Conservation (phyloP, 1,140 invertebrate genomes). For the Andrena cerasifolii region DNA sequence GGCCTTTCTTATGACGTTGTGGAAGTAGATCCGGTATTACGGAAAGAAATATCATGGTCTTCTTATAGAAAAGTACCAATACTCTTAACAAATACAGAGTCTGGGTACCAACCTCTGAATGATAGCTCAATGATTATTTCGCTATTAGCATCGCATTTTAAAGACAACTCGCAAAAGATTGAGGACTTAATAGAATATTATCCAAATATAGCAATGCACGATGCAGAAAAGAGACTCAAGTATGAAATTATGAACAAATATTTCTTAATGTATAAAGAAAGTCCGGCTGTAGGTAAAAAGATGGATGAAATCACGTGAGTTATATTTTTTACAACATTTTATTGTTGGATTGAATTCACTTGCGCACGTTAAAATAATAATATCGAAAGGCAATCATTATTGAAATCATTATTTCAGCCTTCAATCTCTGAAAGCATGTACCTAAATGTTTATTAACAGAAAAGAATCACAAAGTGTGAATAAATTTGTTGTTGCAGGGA, state of each 20-base stretch:
- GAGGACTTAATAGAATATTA: constrained; percentile 92
- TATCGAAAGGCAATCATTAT: background rate
- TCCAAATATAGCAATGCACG: constrained; percentile 87
- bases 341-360: constrained; percentile 13
- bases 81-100: constrained; percentile 89
- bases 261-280: constrained; percentile 93
- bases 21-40: constrained; percentile 97
- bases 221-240: constrained; percentile 87
- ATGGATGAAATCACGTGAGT: constrained; percentile 87
- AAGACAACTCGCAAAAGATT: constrained; percentile 85
- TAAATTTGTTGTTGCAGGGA: constrained; percentile 83
- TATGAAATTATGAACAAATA: constrained; percentile 96
- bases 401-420: background rate
- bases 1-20: constrained; percentile 98
- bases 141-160: constrained; percentile 89
- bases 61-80: constrained; percentile 98
- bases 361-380: too few relatives aligned
- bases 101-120: constrained; percentile 92
- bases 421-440: background rate
- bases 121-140: constrained; percentile 98
- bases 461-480: background rate
- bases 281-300: constrained; percentile 81
- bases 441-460: too few relatives aligned
- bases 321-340: constrained; percentile 15
- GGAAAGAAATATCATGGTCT: constrained; percentile 96